These are phyloP conservation scores for Microplitis manilae DNA, from an alignment of 2,888 invertebrate genomes.

Conservation along the genomic window DNA sequence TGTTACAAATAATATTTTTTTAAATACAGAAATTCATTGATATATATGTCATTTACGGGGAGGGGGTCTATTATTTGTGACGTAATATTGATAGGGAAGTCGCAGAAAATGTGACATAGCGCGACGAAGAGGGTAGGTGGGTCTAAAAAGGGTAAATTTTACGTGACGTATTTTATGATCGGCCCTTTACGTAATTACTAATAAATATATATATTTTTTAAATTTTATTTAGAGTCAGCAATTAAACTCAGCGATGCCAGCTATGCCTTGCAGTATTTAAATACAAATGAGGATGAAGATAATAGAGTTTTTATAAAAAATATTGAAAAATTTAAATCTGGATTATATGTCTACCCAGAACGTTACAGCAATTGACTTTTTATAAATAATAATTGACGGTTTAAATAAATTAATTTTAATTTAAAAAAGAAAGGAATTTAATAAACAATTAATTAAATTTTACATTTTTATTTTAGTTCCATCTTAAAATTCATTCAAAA, in stretches of 20 bases:
- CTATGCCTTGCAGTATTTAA: conserved; percentile 56
- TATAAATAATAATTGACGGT: background rate
- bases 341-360: conserved; percentile 54
- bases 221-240: background rate
- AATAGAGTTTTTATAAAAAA: conserved; percentile 55
- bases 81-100: too few relatives aligned
- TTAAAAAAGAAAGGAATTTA: background rate
- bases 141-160: conserved; percentile 16
- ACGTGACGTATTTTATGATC: conserved; percentile 14
- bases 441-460: conserved; percentile 5
- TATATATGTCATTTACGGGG: too few relatives aligned
- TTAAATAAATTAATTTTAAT: background rate
- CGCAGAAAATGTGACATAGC: too few relatives aligned
- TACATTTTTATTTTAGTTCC: conserved; percentile 27
- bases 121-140: too few relatives aligned
- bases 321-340: conserved; percentile 57
- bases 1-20: too few relatives aligned
- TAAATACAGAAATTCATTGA: too few relatives aligned
- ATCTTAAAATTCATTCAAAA: conserved; percentile 21
- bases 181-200: background rate
- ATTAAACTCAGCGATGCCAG: conserved; percentile 49
- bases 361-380: background rate
- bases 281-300: conserved; percentile 49
- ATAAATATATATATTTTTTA: background rate
- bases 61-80: too few relatives aligned